Evolutionary conservation across 2,113 vertebrate species (phyloP), one percentile per base, ranked within the genome.

Genomic region (Chrysochloris asiatica): DNA sequence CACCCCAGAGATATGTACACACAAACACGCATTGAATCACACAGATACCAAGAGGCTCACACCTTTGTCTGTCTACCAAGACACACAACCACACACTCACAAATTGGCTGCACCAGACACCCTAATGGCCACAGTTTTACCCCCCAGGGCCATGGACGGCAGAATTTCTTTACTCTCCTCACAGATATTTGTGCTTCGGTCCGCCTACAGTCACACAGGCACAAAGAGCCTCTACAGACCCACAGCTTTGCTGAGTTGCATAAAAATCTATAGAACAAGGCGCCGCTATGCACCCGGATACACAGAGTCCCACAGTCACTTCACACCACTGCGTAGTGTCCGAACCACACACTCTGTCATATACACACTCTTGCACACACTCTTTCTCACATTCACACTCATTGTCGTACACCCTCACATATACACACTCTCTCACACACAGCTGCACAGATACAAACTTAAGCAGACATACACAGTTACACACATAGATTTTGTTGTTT

Each of bases 101-200:
- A 45, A 24, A n/a, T 3, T 11, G 43, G 54, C 17, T n/a, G 67
- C 47, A 45, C 67, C 21, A 24, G 48, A 17, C 41, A 38, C 4
- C 38, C n/a, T 54, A 26, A 0, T 38, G 19, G 36, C 38, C 54
- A 6, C 6, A 38, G 4, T 2, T n/a, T 36, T 14, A 2, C 1
- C 19, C 90, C 36, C 30, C 19, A 1, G 1, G 24, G 79, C 36
- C 30, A 33, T 54, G 54, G 54, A 63, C 9, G 10, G 75, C 52
- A 50, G 85, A 26, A 54, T 65, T 71, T 61, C 75, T 81, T 52
- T n/a, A 36, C 14, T 16, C 3, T 21, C 30, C 36, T 4, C 48
- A n/a, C 9, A 45, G 63, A 43, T 22, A 16, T 63, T 61, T 52
- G 41, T 69, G 16, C 16, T 0, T 24, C 26, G 69, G 19, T 54